These are phyloP conservation scores for Drosophila helvetica DNA, from an alignment of 2,888 invertebrate genomes.

Conservation along the genomic window DNA sequence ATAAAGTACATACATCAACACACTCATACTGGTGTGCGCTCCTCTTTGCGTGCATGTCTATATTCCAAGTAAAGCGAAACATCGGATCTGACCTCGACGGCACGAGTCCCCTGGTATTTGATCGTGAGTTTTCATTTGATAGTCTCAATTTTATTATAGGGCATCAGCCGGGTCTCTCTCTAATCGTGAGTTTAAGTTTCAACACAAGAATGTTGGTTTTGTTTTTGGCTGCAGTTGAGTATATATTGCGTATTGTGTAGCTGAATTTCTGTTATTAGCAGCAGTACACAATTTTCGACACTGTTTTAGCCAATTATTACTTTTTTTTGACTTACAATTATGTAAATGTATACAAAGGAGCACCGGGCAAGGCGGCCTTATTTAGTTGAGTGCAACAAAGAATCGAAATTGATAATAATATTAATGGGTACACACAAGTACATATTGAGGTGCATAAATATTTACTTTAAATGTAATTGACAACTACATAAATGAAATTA, in stretches of 20 bases:
- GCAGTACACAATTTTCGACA: conserved; percentile 11
- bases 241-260: no score
- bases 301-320: conserved; percentile 22
- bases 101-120: background rate
- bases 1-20: conserved; percentile 42
- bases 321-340: conserved; percentile 21
- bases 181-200: background rate
- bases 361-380: conserved; percentile 7
- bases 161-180: conserved; percentile 6
- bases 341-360: conserved; percentile 37
- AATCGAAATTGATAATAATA: conserved; percentile 70
- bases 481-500: conserved; percentile 66
- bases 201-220: conserved; percentile 11
- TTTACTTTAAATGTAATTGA: conserved; percentile 76
- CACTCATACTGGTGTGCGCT: conserved; percentile 3
- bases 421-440: conserved; percentile 48
- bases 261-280: background rate
- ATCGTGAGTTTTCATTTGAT: conserved; percentile 6
- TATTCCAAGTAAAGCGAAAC: conserved; percentile 32
- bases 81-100: conserved; percentile 6
- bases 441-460: conserved; percentile 50
- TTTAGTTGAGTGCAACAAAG: conserved; percentile 49
- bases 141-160: conserved; percentile 12
- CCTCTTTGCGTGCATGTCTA: background rate
- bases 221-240: conserved; percentile 23